Evolutionary conservation across 2,113 vertebrate species (phyloP).

Genomic region (Pionites leucogaster): DNA sequence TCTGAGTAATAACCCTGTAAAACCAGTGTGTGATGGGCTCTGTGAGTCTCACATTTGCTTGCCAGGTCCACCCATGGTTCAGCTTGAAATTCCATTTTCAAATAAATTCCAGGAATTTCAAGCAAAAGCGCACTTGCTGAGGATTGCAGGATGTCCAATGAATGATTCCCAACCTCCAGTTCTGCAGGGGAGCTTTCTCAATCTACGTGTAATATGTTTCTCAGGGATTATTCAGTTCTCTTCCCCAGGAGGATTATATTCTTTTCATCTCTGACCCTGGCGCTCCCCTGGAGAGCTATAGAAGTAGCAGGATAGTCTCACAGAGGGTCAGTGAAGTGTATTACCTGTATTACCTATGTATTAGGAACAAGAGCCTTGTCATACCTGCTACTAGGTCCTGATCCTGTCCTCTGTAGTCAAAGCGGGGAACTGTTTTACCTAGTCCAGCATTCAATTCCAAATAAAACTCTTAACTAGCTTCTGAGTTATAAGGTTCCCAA

Average conservation of each 20-base stretch:
- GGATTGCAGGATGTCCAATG: not conserved
- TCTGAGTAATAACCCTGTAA: not conserved
- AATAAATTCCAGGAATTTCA: not conserved
- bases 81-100: not conserved
- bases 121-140: not conserved
- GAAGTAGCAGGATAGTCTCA: not conserved
- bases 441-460: not conserved
- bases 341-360: not conserved
- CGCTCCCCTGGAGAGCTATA: not conserved
- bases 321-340: not conserved
- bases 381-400: not conserved
- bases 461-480: not conserved
- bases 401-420: not conserved
- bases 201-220: not conserved
- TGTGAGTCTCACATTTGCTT: not conserved
- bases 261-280: not conserved
- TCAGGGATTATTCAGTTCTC: not conserved
- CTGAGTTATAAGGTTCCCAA: not conserved
- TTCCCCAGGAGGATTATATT: not conserved
- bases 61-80: not conserved
- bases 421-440: not conserved
- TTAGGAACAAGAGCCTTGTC: not conserved
- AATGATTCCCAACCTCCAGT: not conserved
- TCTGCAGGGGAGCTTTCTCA: not conserved
- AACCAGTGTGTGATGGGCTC: not conserved